Percentiles rank a stretch among this genome's conserved stretches.
These are phyloP conservation scores for Temnothorax longispinosus DNA, from an alignment of 1,140 invertebrate species.

Conservation along the genomic window DNA sequence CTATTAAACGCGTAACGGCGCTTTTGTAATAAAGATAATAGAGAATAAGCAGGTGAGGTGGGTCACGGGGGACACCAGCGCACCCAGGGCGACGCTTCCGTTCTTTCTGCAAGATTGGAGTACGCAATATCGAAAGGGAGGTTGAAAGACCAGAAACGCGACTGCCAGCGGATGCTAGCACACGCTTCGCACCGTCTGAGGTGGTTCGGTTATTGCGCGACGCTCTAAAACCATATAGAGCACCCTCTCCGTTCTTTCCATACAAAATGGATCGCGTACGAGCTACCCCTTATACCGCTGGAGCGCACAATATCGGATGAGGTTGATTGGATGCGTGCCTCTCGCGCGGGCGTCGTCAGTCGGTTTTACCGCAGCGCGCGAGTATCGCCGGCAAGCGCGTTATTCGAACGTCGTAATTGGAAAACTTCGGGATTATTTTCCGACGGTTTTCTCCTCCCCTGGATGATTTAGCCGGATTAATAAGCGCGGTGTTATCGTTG, in stretches of 20 bases:
- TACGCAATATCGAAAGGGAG: not conserved
- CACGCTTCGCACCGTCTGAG: not conserved
- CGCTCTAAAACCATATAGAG: not conserved
- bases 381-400: not conserved
- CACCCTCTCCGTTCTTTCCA: not conserved
- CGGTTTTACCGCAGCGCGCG: conserved; percentile 10
- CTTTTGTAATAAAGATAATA: conserved; percentile 59
- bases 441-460: not conserved
- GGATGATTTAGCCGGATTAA: conserved; percentile 59
- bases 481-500: conserved; percentile 57
- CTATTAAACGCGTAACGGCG: conserved; percentile 54
- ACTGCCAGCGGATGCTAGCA: no score
- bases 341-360: not conserved
- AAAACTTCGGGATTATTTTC: conserved; percentile 59
- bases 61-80: not conserved
- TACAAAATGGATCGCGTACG: not conserved
- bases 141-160: not conserved
- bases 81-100: not conserved
- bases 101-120: conserved; percentile 18
- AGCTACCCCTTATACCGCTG: no score
- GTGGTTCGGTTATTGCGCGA: conserved; percentile 29
- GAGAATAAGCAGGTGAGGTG: conserved; percentile 44
- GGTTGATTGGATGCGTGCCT: conserved; percentile 42
- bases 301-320: conserved; percentile 39
- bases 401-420: conserved; percentile 48